Evolutionary conservation across 2,888 invertebrate genomes (phyloP), one percentile per base, ranked within the genome.

Genomic region (Papilio elwesi): DNA sequence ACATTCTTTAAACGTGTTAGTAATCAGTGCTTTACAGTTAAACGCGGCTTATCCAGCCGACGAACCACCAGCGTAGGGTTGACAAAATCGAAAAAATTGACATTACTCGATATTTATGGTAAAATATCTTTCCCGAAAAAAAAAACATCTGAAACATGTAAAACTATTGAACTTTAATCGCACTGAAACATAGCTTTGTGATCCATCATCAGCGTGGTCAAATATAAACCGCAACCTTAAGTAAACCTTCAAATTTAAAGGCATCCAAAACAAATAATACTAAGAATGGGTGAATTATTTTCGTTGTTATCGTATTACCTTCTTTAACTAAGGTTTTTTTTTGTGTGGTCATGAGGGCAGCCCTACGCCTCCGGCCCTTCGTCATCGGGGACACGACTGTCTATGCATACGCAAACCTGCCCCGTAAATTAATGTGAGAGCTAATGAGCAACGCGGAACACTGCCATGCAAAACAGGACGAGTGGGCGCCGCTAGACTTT

Each of bases 391-490:
- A 73, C 78, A 71, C 73, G 75, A 66, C 76, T 78, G 77, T 77
- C 76, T 75, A 84, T 86, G 83, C 84, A 86, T 87, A 87, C 87
- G 87, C 83, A 87, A 83, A 79, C 76, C 74, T 59, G 73, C 68
- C 74, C 74, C 75, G 73, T 87, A 87, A 85, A 85, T 87, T 83
- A 86, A 85, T 86, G 82, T 82, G 83, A 83, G 81, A 85, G 85
- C 76, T 87, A 87, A 88, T 87, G 82, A 83, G 85, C 85, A 85
- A 89, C 79, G 82, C 88, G 90, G 89, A 89, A 89, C 85, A 75
- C 65, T 55, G 73, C 71, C 77, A 82, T 83, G 82, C 78, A 78
- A 82, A 85, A 78, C 78, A 76, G 81, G 79, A 74, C 74, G 73
- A 77, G 80, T 81, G 86, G 84, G 82, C 85, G 85, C 78, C 74